Evolutionary conservation across 2,113 vertebrate species (phyloP).

Genomic region (Onychostoma macrolepis): DNA sequence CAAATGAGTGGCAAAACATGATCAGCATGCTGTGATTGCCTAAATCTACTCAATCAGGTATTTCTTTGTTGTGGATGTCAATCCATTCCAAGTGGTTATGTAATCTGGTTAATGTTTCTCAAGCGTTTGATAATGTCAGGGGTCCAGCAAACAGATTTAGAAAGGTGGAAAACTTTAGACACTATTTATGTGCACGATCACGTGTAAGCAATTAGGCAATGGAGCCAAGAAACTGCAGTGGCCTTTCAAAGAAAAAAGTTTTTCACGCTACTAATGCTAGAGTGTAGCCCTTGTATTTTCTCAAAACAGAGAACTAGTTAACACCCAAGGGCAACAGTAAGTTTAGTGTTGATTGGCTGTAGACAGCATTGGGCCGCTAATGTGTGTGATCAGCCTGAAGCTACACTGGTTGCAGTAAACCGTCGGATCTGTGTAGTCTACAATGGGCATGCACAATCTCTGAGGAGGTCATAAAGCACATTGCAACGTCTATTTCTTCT

Average conservation of each 20-base stretch:
- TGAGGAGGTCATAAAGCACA: neutral
- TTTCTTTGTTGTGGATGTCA: constrained; percentile 46
- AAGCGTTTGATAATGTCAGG: constrained; percentile 30
- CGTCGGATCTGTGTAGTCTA: neutral
- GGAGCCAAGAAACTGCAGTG: neutral
- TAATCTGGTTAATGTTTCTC: constrained; percentile 28
- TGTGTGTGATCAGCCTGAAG: neutral
- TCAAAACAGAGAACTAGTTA: neutral
- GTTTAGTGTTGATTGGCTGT: neutral
- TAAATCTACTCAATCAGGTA: constrained; percentile 33
- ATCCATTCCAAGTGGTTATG: constrained; percentile 38
- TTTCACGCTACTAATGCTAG: neutral
- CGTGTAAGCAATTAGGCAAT: neutral
- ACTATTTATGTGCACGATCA: neutral
- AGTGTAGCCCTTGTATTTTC: neutral
- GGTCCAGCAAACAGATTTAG: constrained; percentile 8
- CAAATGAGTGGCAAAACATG: constrained; percentile 19
- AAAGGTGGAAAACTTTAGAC: neutral
- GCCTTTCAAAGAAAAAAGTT: neutral
- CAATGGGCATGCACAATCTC: neutral
- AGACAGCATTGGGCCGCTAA: neutral
- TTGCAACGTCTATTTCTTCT: neutral
- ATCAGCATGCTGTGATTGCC: constrained; percentile 21
- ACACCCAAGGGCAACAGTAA: neutral
- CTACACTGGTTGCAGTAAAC: neutral